Percentiles rank a stretch among this genome's conserved stretches.
Evolutionary conservation across 2,797 vertebrate genomes (phyloP).

Genomic region (Anabacerthia variegaticeps): DNA sequence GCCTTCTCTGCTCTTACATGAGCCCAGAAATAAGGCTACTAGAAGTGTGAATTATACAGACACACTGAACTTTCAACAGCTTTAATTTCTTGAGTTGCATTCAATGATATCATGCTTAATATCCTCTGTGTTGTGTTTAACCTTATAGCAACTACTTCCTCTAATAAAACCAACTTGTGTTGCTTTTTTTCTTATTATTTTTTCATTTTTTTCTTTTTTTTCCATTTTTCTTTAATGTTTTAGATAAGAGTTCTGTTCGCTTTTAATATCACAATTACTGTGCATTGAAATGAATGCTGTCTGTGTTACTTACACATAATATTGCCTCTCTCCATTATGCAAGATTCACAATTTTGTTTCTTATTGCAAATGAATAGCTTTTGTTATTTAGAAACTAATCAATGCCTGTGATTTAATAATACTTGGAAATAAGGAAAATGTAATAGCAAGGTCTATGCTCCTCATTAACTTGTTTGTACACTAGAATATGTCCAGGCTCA

Average conservation of each 20-base stretch:
- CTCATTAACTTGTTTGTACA: neutral
- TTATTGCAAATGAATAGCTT: neutral
- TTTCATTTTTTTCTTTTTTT: neutral
- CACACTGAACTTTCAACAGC: rapidly evolving
- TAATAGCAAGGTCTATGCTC: neutral
- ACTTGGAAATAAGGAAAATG: neutral
- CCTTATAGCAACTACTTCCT: neutral
- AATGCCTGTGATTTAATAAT: neutral
- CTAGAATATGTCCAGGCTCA: neutral
- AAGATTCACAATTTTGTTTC: neutral
- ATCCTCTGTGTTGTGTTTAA: neutral
- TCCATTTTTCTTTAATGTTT: neutral
- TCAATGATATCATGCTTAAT: neutral
- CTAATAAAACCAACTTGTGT: neutral
- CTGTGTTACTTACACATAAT: slow-evolving; percentile 11
- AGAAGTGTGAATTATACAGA: neutral
- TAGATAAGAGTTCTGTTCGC: neutral
- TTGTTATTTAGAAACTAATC: neutral
- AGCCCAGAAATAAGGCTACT: neutral
- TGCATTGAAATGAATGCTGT: slow-evolving; percentile 20
- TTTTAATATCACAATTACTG: neutral
- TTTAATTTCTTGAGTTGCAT: neutral
- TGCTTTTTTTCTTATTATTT: neutral
- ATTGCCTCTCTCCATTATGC: neutral
- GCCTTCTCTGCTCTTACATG: neutral